These are phyloP conservation scores for Eumeta japonica DNA, from an alignment of 1,140 invertebrate genomes.

Conservation along the genomic window DNA sequence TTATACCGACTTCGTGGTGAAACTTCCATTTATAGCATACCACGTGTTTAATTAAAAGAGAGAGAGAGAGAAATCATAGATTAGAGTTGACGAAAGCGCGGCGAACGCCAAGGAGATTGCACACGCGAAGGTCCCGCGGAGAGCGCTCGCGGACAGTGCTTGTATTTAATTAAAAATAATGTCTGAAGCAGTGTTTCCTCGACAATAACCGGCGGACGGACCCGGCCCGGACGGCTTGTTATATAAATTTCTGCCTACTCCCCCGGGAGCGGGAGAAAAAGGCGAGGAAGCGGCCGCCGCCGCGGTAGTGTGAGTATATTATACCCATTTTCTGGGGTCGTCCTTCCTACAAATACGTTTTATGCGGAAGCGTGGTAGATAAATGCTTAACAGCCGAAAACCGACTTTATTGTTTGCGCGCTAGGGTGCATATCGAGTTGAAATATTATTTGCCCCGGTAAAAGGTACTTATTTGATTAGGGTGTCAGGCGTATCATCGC, in stretches of 20 bases:
- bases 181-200: slow-evolving; percentile 47
- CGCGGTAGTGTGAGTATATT: slow-evolving; percentile 54
- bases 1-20: too few relatives aligned
- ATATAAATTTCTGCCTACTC: slow-evolving; percentile 54
- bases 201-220: slow-evolving; percentile 42
- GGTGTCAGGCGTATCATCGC: slow-evolving; percentile 56
- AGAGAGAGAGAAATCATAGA: not conserved
- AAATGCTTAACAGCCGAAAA: slow-evolving; percentile 14
- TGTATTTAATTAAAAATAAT: slow-evolving; percentile 56
- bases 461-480: slow-evolving; percentile 59
- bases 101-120: not conserved
- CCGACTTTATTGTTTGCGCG: slow-evolving; percentile 15
- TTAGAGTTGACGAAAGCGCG: not conserved
- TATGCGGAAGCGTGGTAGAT: slow-evolving; percentile 53
- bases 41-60: not conserved
- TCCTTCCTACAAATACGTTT: slow-evolving; percentile 58
- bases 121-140: slow-evolving; percentile 1
- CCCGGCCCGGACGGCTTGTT: slow-evolving; percentile 53
- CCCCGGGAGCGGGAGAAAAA: slow-evolving; percentile 47
- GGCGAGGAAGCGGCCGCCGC: slow-evolving; percentile 38
- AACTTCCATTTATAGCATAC: too few relatives aligned
- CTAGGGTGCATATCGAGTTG: slow-evolving; percentile 18
- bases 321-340: slow-evolving; percentile 58
- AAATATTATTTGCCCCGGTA: slow-evolving; percentile 26
- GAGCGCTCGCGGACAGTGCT: slow-evolving; percentile 29